Conservation (phyloP, 2,797 vertebrate species). For the Gymnopithys bicolor region DNA sequence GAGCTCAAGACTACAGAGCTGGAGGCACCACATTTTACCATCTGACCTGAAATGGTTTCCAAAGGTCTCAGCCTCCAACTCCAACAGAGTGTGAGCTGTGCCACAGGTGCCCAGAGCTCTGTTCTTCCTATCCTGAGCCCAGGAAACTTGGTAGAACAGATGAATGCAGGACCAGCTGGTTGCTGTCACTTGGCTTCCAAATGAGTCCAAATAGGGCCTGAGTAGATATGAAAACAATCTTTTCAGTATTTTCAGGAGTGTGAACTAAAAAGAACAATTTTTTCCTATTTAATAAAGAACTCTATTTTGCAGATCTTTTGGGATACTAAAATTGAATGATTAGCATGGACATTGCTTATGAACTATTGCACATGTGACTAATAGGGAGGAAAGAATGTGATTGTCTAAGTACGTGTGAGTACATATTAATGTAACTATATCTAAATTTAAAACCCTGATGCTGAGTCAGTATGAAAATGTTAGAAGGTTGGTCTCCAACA, state of each 20-base stretch:
- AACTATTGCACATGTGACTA: background rate
- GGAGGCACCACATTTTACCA: fast-evolving
- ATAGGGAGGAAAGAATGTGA: background rate
- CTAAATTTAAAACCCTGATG: background rate
- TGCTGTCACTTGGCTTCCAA: background rate
- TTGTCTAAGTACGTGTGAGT: background rate
- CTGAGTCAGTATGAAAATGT: background rate
- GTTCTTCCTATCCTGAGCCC: background rate
- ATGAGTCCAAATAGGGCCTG: background rate
- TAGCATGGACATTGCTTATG: background rate
- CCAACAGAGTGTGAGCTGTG: background rate
- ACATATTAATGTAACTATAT: background rate
- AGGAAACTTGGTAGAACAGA: background rate
- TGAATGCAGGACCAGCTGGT: background rate
- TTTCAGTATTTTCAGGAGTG: background rate
- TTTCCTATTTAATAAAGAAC: background rate
- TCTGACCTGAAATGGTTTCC: background rate
- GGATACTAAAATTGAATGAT: background rate
- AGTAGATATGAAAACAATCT: background rate
- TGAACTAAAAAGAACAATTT: background rate
- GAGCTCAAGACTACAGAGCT: background rate
- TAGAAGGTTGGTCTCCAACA: background rate
- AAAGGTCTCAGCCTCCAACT: background rate
- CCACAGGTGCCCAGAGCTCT: background rate
- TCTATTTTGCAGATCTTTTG: background rate